Evolutionary conservation across 2,113 vertebrate genomes (phyloP), one percentile per base, ranked within the genome.

Genomic region (Oxygymnocypris stewartii): DNA sequence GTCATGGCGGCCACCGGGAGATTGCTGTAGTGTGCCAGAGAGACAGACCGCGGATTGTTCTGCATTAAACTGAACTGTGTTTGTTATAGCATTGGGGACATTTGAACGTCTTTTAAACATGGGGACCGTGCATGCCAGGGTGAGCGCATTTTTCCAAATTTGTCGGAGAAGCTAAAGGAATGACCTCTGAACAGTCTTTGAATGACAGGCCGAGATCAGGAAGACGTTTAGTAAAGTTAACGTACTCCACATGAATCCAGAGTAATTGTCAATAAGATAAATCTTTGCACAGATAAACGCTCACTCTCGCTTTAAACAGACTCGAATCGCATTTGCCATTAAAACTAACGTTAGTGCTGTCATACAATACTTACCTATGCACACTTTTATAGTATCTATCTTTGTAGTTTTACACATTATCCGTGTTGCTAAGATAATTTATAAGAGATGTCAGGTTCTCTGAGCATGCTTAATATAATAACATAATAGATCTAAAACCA

Each of bases 121-220:
- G 97, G 97, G 97, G 87, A 96, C 96, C 25, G 97, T 98, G 85
- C 96, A 99, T 71, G 97, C 97, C 59, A 93, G 97, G 96, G 97
- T 98, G 94, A 96, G 96, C 18, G 80, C 6, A 5, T 49, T 79
- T 12, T 7, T 75, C 0, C 1, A 0, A n/a, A 18, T 10, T 49
- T 44, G 75, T 4, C 4, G 73, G 61, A 40, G 0, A 20, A 79
- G 87, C 63, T 87, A 81, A 63, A 77, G 57, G 67, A 69, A 84
- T 95, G 94, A 95, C 94, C 95, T 94, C 88, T 90, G 87, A 74
- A 59, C 11, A 87, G 35, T 82, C 57, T 31, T 31, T 73, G 81
- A 77, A 79, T 77, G 85, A 81, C 81, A 84, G 73, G 76, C 23
- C 77, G 31, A 75, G n/a, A 6, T 40, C 10, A 28, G 31, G 49